Base-by-base conservation (phyloP, 1,140 invertebrate species). In the Hylaeus volcanicus region DNA sequence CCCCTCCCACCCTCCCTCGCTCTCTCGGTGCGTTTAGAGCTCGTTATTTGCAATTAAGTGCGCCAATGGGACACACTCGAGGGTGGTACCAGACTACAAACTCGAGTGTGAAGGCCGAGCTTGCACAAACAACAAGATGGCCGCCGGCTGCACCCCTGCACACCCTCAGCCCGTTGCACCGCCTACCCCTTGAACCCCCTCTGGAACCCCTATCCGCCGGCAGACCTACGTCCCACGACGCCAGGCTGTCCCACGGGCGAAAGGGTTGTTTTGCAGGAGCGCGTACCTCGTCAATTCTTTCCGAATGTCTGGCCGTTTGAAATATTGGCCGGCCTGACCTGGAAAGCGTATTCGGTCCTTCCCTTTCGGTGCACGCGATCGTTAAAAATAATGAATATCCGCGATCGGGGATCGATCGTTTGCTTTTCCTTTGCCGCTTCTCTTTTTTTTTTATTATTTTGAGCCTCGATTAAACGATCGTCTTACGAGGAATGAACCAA, bases 51-150 rank as follows among this genome's bases (percentile, higher is more conserved):
- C 85, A 83, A 86, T 87, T 87, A 87, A 83, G 51, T 63, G 78
- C 70, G 41, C 74, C 81, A 74, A 84, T 84, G 68, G 86, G 53
- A 87, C 63, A 48, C 74, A 80, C 69, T 79, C 48, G 82, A 80
- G 69, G 74, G 69, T 84, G 79, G 83, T 76, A 81, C 79, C 79
- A 12, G 63, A 45, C 82, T 82, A 77, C 76, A 79, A 77, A 80
- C 87, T 86, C 88, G 87, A 91, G 88, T 90, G 86, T 86, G 81
- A 90, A 85, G 87, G 86, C 85, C 80, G 87, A 90, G 89, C 88
- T 92, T 92, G 89, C 90, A 92, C 91, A 93, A 93, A 93, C 92
- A 93, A 93, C 91, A 92, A 93, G 88, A 93, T 93, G 91, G 92
- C 91, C 81, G 89, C 87, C 86, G 86, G 69, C 86, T 80, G 78